Evolutionary conservation across 2,888 invertebrate genomes (phyloP), one percentile per base, ranked within the genome.

Genomic region (Drosophila macrospina): DNA sequence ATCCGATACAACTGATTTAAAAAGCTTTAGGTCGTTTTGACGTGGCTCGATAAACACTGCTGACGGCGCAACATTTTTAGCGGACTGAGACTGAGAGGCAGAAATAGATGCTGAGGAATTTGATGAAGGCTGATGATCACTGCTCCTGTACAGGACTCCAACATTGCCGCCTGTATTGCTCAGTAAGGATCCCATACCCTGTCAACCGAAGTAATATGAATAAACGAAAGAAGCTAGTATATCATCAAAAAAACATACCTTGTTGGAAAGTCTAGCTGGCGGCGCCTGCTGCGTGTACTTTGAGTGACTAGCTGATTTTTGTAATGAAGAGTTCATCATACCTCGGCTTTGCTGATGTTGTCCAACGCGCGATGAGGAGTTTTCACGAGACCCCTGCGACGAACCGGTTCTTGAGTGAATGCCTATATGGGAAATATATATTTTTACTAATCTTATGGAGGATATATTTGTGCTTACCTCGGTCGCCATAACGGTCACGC

Each of bases 391-490:
- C 8, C 93, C 91, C 67, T 94, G 94, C 67, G 94, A 94, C 45
- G 94, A 94, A 56, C 94, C 93, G 37, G 94, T 94, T 69, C 94
- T 92, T 6, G 94, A 93, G 74, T 93, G 92, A 45, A 93, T 92
- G 54, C 87, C 91, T 91, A 54, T 26, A 11, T 30, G 7, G 4
- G 20, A 34, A 24, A 10, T 7, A 5, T 37, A 16, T 28, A 4
- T 8, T n/a, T 24, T 11, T n/a, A 13, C 11, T 2, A 16, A 11
- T 37, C 2, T n/a, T 36, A n/a, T 5, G 5, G 1, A 39, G 13
- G 5, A 15, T 7, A n/a, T 1, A 36, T 13, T 28, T 24, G 0
- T 20, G 6, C 62, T 48, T 50, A 89, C 88, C 83, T 65, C 89
- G 69, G 66, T 90, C 89, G 56, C 78, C 76, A 65, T 90, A 91